phyloP scores from a whole-genome alignment of 2,113 vertebrate species.

The Emydura subglobosa region DNA sequence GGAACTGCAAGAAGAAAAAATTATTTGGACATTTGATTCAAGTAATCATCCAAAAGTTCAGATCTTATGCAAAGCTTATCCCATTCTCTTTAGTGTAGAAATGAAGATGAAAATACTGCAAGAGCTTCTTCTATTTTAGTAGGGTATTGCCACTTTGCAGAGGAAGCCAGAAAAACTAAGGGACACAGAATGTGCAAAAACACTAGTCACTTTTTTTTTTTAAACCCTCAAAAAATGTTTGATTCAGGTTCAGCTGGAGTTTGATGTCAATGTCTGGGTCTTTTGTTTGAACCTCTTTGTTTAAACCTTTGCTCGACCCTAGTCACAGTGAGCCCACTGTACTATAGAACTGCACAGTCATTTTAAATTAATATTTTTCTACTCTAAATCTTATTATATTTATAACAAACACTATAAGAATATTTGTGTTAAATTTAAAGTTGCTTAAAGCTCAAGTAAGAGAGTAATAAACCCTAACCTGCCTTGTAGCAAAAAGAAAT shows the following conservation, averaged over 20 bases:
- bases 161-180: not conserved
- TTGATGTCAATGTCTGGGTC: not conserved
- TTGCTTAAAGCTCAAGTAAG: constrained; percentile 10
- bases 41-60: not conserved
- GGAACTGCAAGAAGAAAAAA: not conserved
- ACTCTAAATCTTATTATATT: not conserved
- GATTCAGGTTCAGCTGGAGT: not conserved
- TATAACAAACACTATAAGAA: constrained; percentile 6
- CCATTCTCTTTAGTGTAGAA: not conserved
- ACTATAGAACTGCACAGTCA: not conserved
- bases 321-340: not conserved
- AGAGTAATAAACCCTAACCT: constrained; percentile 15
- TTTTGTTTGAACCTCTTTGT: not conserved
- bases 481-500: not conserved
- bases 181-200: not conserved
- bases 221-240: not conserved
- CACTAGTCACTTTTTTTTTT: not conserved
- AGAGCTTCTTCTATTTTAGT: not conserved
- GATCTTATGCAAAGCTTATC: not conserved
- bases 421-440: not conserved
- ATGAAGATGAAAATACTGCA: not conserved
- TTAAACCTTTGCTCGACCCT: not conserved
- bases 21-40: not conserved
- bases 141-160: constrained; percentile 15
- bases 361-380: not conserved